These are phyloP conservation scores for Mola mola DNA, from an alignment of 2,113 vertebrate genomes.

Conservation along the genomic window DNA sequence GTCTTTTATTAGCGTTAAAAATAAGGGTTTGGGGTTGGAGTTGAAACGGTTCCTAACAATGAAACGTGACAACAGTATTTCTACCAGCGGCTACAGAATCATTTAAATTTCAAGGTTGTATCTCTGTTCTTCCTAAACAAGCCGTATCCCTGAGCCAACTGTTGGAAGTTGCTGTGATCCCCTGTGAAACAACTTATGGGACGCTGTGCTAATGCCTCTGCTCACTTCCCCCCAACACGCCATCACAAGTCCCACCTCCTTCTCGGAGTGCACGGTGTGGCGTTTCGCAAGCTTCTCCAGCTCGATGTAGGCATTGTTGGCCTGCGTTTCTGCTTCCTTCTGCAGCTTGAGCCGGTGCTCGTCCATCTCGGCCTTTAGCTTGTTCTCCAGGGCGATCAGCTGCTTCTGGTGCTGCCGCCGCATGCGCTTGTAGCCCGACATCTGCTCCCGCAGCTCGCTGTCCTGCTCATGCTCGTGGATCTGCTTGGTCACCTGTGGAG, in stretches of 20 bases:
- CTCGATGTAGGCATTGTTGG: conserved; percentile 99
- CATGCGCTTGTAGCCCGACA: conserved; percentile 99
- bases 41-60: no score
- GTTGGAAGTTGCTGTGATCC: no score
- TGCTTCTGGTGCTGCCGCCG: conserved; percentile 99
- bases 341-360: conserved; percentile 99
- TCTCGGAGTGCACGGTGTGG: conserved; percentile 93
- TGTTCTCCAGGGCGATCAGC: conserved; percentile 99
- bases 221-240: no score
- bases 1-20: no score
- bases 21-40: no score
- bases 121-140: no score
- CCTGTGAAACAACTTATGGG: no score
- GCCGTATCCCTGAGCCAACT: no score
- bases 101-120: no score
- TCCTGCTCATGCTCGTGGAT: conserved; percentile 99
- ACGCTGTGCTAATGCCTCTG: no score
- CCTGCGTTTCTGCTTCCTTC: conserved; percentile 99
- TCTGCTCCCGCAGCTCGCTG: conserved; percentile 99
- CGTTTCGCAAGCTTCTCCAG: conserved; percentile 99
- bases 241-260: conserved; percentile 91
- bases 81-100: no score
- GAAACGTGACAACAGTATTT: no score
- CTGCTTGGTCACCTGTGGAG: conserved; percentile 94
- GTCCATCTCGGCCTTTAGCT: conserved; percentile 99